Conservation (phyloP, 2,888 invertebrate genomes). For the Conomelus anceps region DNA sequence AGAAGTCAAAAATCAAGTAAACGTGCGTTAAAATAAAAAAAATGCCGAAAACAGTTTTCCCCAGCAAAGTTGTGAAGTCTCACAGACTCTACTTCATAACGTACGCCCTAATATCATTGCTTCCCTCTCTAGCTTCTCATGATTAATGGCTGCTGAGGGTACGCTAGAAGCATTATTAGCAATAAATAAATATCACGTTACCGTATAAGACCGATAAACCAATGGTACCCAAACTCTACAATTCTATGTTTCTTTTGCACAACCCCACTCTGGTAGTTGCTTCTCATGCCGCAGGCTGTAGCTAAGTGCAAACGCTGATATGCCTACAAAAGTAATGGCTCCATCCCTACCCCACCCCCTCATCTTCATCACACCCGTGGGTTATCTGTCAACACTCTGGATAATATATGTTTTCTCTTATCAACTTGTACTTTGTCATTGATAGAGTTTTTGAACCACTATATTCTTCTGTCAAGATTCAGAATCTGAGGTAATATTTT, state of each 20-base stretch:
- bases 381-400: not conserved
- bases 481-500: not conserved
- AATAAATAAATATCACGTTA: constrained; percentile 13
- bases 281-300: not conserved
- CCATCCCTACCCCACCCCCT: not conserved
- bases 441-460: not conserved
- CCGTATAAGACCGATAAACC: constrained; percentile 6
- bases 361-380: not conserved
- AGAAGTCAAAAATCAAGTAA: no score
- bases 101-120: not conserved
- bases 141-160: not conserved
- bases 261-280: not conserved
- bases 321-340: not conserved
- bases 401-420: not conserved
- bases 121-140: not conserved
- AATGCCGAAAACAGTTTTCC: not conserved
- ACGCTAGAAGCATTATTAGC: constrained; percentile 23
- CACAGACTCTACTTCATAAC: not conserved
- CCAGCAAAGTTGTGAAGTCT: not conserved
- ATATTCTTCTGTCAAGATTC: not conserved
- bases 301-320: not conserved
- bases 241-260: not conserved
- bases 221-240: not conserved
- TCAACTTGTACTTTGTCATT: not conserved
- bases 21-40: no score